Evolutionary conservation across 2,797 vertebrate species (phyloP), one percentile per base, ranked within the genome.

Genomic region (Momotus momota): DNA sequence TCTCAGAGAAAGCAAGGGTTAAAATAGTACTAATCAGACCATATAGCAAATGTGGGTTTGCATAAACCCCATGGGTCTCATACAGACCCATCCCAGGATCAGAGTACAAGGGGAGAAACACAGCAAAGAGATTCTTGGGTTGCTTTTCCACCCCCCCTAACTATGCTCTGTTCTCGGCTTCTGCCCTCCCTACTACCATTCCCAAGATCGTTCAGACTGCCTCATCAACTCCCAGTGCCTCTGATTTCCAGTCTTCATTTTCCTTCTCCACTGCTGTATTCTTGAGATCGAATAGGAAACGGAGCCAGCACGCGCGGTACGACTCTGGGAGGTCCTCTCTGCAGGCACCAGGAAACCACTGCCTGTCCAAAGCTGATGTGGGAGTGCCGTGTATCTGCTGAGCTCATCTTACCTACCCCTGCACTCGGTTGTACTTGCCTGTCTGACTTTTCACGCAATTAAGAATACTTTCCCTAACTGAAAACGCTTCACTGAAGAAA

Each of bases 401-500:
- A 73, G 41, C 2, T 64, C 19, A 18, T 79, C 67, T 52, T 58
- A 18, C 64, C 58, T 75, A 40, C 46, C 41, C 12, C 48, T 0
- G 0, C 19, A 22, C 31, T 75, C 1, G 0, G 25, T 40, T 73
- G 20, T 64, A 38, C 35, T 90, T 55, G 22, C 38, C 51, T 25
- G n/a, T 41, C 45, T 77, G 41, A 60, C 35, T 90, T 69, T 29
- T 27, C 40, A 40, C 17, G 51, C 41, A 81, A 52, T 62, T 84
- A 65, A 58, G 67, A 43, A 81, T 6, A 55, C 14, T 66, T 88
- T 33, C 64, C 52, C 8, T 69, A 69, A 64, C 6, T 26, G 25
- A 64, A 77, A 73, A 83, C 27, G 21, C 29, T 77, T 72, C 29
- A 58, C 35, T 72, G 18, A 81, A 84, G n/a, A 78, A 94, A 73